Percentiles rank a stretch among this genome's conserved stretches.
Evolutionary conservation across 2,797 vertebrate genomes (phyloP).

Genomic region (Hypotaenidia philippensis): DNA sequence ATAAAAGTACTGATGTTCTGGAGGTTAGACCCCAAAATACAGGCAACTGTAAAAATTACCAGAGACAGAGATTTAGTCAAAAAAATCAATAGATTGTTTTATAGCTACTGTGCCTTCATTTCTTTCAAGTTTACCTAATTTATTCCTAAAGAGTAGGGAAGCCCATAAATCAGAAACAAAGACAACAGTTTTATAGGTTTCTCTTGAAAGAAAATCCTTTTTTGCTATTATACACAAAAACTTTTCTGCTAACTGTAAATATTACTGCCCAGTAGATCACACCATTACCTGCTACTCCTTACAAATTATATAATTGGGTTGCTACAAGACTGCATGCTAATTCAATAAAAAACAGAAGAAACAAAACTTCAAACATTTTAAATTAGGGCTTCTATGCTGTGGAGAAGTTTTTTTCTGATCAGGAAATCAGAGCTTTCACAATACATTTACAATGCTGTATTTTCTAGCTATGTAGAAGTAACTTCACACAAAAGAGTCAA

Average conservation of each 20-base stretch:
- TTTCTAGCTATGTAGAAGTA: background rate
- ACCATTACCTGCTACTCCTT: background rate
- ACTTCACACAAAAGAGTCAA: background rate
- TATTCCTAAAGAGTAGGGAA: background rate
- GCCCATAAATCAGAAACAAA: background rate
- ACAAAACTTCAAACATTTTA: background rate
- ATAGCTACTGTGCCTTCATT: background rate
- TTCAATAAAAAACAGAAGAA: background rate
- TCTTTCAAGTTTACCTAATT: constrained; percentile 19
- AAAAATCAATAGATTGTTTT: constrained; percentile 53
- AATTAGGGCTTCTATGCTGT: accelerated
- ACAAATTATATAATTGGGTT: background rate
- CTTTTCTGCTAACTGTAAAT: background rate
- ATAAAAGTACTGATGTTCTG: background rate
- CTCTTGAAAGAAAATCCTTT: background rate
- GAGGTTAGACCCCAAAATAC: background rate
- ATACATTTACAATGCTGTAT: background rate
- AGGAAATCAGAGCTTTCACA: background rate
- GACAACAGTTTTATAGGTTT: background rate
- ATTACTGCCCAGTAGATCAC: background rate
- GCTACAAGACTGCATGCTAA: background rate
- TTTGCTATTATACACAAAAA: background rate
- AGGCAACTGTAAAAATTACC: constrained; percentile 24
- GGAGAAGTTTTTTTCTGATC: background rate
- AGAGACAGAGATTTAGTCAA: constrained; percentile 6